Conservation (phyloP, 2,888 invertebrate genomes). For the Pyrochroa serraticornis region DNA sequence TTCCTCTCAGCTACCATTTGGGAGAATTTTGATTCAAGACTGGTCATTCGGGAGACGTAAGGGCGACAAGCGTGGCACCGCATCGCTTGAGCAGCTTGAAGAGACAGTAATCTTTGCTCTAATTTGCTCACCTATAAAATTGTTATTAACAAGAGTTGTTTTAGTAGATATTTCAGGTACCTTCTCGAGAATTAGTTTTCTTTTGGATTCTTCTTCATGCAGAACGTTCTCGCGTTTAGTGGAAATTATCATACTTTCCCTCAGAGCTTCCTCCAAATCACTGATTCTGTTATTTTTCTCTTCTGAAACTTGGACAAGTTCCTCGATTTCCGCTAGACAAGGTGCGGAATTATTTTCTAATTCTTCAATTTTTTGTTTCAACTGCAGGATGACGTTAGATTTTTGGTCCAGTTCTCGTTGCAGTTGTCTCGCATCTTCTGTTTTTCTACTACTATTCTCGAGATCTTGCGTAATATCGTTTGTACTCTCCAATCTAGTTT, state of each 20-base stretch:
- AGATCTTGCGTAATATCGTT: constrained; percentile 38
- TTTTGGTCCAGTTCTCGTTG: constrained; percentile 56
- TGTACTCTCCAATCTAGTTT: constrained; percentile 43
- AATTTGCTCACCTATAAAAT: constrained; percentile 69
- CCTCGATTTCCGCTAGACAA: constrained; percentile 60
- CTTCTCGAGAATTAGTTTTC: constrained; percentile 70
- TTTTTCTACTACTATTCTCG: constrained; percentile 37
- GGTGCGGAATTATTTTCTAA: constrained; percentile 52
- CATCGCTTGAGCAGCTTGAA: constrained; percentile 73
- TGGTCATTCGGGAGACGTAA: constrained; percentile 67
- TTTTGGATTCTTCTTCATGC: constrained; percentile 68
- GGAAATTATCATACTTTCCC: constrained; percentile 78
- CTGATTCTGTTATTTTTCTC: constrained; percentile 70
- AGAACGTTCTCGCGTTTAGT: constrained; percentile 71
- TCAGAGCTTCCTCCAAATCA: constrained; percentile 83
- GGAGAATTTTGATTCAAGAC: constrained; percentile 67
- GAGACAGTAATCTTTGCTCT: constrained; percentile 71
- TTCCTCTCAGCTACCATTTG: constrained; percentile 68
- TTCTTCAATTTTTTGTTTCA: constrained; percentile 63
- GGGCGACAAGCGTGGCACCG: constrained; percentile 72
- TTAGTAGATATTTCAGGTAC: constrained; percentile 55
- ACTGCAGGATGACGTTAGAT: constrained; percentile 62
- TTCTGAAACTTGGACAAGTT: constrained; percentile 63
- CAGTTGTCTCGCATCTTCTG: constrained; percentile 37
- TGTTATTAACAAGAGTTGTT: background rate